Percentiles rank a stretch among this genome's conserved stretches.
phyloP scores from a whole-genome alignment of 2,888 invertebrate species.

The Watsonalla cultraria region DNA sequence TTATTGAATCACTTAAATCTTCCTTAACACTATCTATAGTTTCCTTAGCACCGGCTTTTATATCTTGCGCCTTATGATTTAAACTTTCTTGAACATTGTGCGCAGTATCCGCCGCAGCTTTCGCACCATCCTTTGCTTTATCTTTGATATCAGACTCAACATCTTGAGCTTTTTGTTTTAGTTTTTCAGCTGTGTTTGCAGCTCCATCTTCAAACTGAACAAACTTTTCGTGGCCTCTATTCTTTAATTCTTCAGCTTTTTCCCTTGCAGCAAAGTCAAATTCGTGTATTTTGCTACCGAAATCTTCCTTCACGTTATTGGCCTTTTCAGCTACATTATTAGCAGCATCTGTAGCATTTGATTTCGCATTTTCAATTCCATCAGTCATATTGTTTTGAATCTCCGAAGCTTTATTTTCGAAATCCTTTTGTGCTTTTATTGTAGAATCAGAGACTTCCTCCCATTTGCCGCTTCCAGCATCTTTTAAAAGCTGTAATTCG shows the following conservation, averaged over 20 bases:
- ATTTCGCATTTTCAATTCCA: slow-evolving; percentile 40
- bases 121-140: slow-evolving; percentile 50
- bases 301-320: slow-evolving; percentile 47
- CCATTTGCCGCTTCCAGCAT: slow-evolving; percentile 35
- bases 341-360: slow-evolving; percentile 42
- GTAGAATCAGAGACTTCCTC: slow-evolving; percentile 40
- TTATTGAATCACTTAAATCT: slow-evolving; percentile 48
- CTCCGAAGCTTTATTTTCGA: slow-evolving; percentile 33
- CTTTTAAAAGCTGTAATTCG: slow-evolving; percentile 32
- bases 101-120: slow-evolving; percentile 41
- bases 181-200: slow-evolving; percentile 38
- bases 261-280: slow-evolving; percentile 61
- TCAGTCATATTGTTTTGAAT: slow-evolving; percentile 36
- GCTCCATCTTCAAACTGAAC: slow-evolving; percentile 45
- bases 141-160: slow-evolving; percentile 44
- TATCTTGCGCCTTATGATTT: slow-evolving; percentile 42
- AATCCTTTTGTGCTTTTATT: slow-evolving; percentile 36
- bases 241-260: slow-evolving; percentile 52
- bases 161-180: slow-evolving; percentile 37
- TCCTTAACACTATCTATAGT: slow-evolving; percentile 42
- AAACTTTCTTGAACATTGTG: slow-evolving; percentile 42
- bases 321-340: slow-evolving; percentile 53
- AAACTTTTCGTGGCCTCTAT: slow-evolving; percentile 40
- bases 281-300: slow-evolving; percentile 57
- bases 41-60: slow-evolving; percentile 43